A percentile compares a stretch with the other conserved stretches of the same genome.
Conservation (phyloP, 2,888 invertebrate genomes). For the Tetranychus truncatus region DNA sequence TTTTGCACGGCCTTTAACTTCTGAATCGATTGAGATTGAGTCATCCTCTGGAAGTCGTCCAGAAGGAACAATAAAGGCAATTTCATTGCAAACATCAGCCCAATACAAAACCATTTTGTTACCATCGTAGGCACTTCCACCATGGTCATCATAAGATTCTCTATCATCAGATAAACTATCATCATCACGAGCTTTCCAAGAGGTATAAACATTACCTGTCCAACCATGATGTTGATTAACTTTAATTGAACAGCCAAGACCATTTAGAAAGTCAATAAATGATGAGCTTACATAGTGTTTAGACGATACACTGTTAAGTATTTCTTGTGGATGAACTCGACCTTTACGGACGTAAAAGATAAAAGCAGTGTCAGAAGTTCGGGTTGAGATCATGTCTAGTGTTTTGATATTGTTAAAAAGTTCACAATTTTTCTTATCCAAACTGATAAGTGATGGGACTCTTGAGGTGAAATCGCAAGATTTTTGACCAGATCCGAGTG, state of each 20-base stretch:
- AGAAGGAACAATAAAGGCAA: constrained; percentile 75
- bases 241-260: constrained; percentile 71
- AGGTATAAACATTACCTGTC: constrained; percentile 74
- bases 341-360: constrained; percentile 80
- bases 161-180: background rate
- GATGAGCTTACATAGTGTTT: constrained; percentile 34
- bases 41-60: constrained; percentile 13
- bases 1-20: constrained; percentile 3
- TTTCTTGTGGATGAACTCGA: constrained; percentile 55
- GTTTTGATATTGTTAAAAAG: constrained; percentile 59
- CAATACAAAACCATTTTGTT: constrained; percentile 71
- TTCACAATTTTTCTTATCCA: constrained; percentile 50
- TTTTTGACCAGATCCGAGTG: constrained; percentile 7
- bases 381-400: constrained; percentile 65
- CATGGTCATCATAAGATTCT: constrained; percentile 34
- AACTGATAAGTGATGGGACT: constrained; percentile 44
- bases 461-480: background rate
- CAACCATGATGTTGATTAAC: constrained; percentile 75
- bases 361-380: constrained; percentile 77
- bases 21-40: constrained; percentile 15
- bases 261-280: constrained; percentile 43
- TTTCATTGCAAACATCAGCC: constrained; percentile 83
- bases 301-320: constrained; percentile 49
- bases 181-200: constrained; percentile 45
- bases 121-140: constrained; percentile 61